phyloP scores from a whole-genome alignment of 2,113 vertebrate genomes.

The Sciurus niger region DNA sequence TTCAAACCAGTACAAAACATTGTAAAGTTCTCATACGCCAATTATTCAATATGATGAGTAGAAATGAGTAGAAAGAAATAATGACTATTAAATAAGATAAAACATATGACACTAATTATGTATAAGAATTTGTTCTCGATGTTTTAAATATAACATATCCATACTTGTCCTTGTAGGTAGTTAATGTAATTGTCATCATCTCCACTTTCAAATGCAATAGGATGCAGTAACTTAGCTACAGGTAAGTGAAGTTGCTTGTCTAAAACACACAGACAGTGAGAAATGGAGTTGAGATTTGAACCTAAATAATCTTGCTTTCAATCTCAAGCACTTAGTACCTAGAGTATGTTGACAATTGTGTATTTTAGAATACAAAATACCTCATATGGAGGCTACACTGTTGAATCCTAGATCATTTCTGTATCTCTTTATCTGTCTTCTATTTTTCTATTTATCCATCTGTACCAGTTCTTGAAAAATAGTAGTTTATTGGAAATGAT shows the following conservation, averaged over 20 bases:
- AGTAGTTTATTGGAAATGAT: not conserved
- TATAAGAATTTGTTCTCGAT: slow-evolving; percentile 28
- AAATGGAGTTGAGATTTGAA: not conserved
- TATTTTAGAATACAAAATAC: not conserved
- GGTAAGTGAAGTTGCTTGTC: not conserved
- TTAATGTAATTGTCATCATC: not conserved
- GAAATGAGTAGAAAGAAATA: slow-evolving; percentile 5
- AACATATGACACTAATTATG: not conserved
- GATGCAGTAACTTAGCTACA: not conserved
- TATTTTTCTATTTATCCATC: not conserved
- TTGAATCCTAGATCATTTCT: not conserved
- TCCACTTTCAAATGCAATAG: not conserved
- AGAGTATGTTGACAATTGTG: not conserved
- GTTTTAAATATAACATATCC: not conserved
- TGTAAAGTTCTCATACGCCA: slow-evolving; percentile 25
- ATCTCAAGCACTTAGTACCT: not conserved
- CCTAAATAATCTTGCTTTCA: not conserved
- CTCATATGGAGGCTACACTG: not conserved
- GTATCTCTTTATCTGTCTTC: not conserved
- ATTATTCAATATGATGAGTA: not conserved
- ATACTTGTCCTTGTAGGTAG: not conserved
- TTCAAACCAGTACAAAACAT: not conserved
- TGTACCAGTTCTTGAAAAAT: not conserved
- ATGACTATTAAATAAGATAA: slow-evolving; percentile 54
- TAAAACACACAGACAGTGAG: not conserved